Percentiles rank a stretch among this genome's conserved stretches.
Conservation (phyloP, 2,113 vertebrate species). For the Otis tarda region DNA sequence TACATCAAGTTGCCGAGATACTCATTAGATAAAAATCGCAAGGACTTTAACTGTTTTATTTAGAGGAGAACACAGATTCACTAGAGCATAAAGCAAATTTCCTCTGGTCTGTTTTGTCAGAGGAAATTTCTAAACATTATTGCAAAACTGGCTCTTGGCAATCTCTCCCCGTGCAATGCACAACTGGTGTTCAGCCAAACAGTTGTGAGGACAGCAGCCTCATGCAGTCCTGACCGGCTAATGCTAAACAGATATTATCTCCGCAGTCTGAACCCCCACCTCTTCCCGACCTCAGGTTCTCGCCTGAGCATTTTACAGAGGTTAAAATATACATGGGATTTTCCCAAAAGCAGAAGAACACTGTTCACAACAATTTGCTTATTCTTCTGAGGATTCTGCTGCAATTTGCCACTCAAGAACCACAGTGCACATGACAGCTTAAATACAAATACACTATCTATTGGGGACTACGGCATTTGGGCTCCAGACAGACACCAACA, state of each 20-base stretch:
- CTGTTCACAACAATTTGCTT: neutral
- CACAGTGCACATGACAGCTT: neutral
- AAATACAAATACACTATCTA: neutral
- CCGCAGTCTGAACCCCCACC: neutral
- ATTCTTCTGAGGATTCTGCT: neutral
- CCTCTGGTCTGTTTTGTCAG: neutral
- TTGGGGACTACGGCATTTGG: neutral
- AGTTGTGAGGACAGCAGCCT: neutral
- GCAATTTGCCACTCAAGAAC: neutral
- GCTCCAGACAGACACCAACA: neutral
- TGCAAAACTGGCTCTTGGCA: constrained; percentile 45
- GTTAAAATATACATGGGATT: neutral
- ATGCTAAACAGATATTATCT: neutral
- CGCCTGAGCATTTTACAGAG: neutral
- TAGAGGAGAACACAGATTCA: neutral
- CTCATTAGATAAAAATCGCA: neutral
- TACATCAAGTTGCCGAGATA: neutral
- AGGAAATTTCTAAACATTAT: constrained; percentile 24
- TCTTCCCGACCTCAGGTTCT: neutral
- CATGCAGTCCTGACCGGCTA: neutral
- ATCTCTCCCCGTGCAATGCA: neutral
- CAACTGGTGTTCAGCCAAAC: constrained; percentile 9
- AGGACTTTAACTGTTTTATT: neutral
- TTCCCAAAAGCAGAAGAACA: neutral
- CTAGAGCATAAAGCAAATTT: neutral